Evolutionary conservation across 2,888 invertebrate genomes (phyloP).

Genomic region (Andrena marginata): DNA sequence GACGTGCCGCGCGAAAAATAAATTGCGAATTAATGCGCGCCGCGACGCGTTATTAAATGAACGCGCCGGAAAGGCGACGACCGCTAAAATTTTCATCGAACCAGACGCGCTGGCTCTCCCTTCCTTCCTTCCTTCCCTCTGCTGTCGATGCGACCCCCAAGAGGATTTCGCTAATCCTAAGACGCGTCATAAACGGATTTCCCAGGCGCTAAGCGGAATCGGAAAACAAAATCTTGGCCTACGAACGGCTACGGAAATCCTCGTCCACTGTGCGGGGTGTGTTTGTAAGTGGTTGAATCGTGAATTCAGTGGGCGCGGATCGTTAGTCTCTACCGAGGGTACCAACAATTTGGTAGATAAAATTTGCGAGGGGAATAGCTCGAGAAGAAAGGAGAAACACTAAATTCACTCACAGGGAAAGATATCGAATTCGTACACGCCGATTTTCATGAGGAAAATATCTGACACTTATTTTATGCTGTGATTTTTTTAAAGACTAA

Average conservation of each 20-base stretch:
- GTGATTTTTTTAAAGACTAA: too few relatives aligned
- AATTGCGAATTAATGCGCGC: slow-evolving; percentile 33
- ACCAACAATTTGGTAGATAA: too few relatives aligned
- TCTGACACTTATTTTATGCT: too few relatives aligned
- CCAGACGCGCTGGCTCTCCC: slow-evolving; percentile 21
- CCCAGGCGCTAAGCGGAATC: slow-evolving; percentile 48
- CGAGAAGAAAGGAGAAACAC: too few relatives aligned
- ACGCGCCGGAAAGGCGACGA: slow-evolving; percentile 31
- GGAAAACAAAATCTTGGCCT: slow-evolving; percentile 54
- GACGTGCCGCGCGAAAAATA: not conserved
- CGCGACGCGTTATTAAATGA: slow-evolving; percentile 48
- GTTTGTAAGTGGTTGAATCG: not conserved
- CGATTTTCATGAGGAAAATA: too few relatives aligned
- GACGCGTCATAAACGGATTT: slow-evolving; percentile 71
- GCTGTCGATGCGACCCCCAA: slow-evolving; percentile 36
- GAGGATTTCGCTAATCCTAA: slow-evolving; percentile 66
- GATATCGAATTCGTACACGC: too few relatives aligned
- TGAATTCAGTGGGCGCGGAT: too few relatives aligned
- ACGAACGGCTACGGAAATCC: slow-evolving; percentile 1
- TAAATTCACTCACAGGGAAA: too few relatives aligned
- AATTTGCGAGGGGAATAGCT: too few relatives aligned
- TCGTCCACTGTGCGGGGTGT: not conserved
- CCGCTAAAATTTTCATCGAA: slow-evolving; percentile 66
- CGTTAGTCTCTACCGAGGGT: not conserved
- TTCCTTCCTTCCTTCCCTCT: too few relatives aligned